Conservation (phyloP, 2,113 vertebrate species). For the Panthera leo region DNA sequence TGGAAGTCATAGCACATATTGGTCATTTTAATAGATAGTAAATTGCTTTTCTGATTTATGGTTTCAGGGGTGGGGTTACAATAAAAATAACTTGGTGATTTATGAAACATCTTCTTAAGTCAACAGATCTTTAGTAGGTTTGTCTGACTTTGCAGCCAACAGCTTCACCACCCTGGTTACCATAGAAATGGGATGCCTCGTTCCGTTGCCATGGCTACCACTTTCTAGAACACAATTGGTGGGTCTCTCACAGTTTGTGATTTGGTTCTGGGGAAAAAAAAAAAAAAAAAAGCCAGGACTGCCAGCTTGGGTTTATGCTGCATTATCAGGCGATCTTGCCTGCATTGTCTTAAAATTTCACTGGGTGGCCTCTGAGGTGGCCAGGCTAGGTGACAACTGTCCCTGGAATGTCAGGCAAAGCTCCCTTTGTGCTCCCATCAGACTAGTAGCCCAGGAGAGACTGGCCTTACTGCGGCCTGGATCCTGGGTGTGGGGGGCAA, state of each 20-base stretch:
- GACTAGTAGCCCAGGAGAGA: background rate
- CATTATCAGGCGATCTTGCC: background rate
- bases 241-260: constrained; percentile 75
- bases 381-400: background rate
- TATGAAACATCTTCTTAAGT: constrained; percentile 82
- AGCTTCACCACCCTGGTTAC: constrained; percentile 82
- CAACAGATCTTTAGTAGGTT: constrained; percentile 85
- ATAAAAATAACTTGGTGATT: constrained; percentile 84
- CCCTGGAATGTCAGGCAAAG: background rate
- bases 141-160: constrained; percentile 85
- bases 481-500: background rate
- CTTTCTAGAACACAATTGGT: constrained; percentile 80
- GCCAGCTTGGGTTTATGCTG: constrained; percentile 49
- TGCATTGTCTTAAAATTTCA: constrained; percentile 19
- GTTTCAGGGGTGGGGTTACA: constrained; percentile 70
- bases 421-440: background rate
- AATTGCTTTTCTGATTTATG: constrained; percentile 80
- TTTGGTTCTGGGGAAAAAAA: constrained; percentile 68
- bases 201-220: constrained; percentile 82
- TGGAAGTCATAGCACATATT: constrained; percentile 67
- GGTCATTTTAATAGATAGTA: constrained; percentile 78
- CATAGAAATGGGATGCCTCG: constrained; percentile 84
- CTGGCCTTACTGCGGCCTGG: background rate
- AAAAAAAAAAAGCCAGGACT: constrained; percentile 46
- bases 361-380: background rate